Base-by-base conservation (phyloP, 2,797 vertebrate species). In the Cyclopterus lumpus region DNA sequence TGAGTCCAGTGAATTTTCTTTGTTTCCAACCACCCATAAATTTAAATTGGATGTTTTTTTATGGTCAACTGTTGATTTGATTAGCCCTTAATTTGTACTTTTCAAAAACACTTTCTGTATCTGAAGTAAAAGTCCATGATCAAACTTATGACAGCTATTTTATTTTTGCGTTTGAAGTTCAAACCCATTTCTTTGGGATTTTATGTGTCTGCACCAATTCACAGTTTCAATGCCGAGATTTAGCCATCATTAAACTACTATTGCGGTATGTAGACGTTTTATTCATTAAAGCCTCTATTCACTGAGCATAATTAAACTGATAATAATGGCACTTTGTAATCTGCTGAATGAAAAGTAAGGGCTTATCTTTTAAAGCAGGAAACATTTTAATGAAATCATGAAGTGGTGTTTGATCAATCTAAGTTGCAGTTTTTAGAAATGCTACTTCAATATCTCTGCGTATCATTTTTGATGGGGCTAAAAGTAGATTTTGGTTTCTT, bases 241-340 rank as follows among this genome's bases (percentile, higher is more conserved):
- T 85, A 75, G 48, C 68, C 73, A 30, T 88, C 86, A 79, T 87
- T 87, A 88, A 91, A 90, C 86, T 73, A 73, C 75, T 86, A 82
- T 89, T 92, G 77, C 73, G 81, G 34, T 64, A 82, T 84, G 73
- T 76, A 86, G 91, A 90, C 89, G 77, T 89, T 92, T 90, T 90
- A 86, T 92, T 94, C 89, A 95, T 93, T 94, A 91, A 86, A 89
- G 63, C 58, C 75, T 82, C 85, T 91, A 90, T 91, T 93, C 91
- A 86, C 84, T 88, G 80, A 73, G 84, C 93, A 94, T 94, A 94
- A 93, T 94, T 93, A 93, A 92, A 91, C 80, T 86, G 93, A 94
- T 94, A 92, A 92, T 92, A 90, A 92, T 90, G 91, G 76, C 83
- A 92, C 88, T 92, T 91, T 80, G 75, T 86, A 89, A 93, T 94